Percentiles rank a stretch among this genome's conserved stretches.
phyloP scores from a whole-genome alignment of 2,797 vertebrate species.

The Lophotriccus pileatus region DNA sequence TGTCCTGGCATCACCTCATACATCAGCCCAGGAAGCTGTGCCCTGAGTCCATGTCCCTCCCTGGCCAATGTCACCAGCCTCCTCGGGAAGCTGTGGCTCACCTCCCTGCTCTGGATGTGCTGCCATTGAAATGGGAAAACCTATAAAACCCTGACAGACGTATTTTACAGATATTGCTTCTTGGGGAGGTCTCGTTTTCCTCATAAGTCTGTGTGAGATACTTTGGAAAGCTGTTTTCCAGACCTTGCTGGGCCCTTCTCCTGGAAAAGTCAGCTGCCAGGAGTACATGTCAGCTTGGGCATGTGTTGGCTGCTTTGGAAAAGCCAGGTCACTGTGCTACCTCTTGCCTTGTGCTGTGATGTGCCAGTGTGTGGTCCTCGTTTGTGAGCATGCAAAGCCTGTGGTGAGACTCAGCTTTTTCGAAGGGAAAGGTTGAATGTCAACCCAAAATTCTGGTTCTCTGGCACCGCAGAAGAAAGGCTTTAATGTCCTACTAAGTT shows the following conservation, averaged over 20 bases:
- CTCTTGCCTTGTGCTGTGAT: not conserved
- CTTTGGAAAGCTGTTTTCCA: not conserved
- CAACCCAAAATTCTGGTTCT: not conserved
- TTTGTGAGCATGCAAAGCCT: not conserved
- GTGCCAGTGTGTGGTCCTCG: fast-evolving
- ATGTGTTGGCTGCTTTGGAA: fast-evolving
- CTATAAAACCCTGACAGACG: not conserved
- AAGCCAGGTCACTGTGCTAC: not conserved
- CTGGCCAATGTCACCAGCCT: not conserved
- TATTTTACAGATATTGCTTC: not conserved
- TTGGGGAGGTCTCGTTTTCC: not conserved
- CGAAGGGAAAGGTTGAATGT: not conserved
- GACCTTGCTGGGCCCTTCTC: not conserved
- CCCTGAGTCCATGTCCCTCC: not conserved
- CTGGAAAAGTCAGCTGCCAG: not conserved
- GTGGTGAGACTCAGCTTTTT: not conserved
- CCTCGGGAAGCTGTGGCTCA: not conserved
- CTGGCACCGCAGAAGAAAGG: not conserved
- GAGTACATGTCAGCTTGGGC: not conserved
- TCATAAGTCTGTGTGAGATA: not conserved
- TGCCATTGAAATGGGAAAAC: not conserved
- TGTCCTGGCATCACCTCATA: not conserved
- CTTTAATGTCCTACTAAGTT: not conserved
- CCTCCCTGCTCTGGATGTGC: not conserved
- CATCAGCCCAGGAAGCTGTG: not conserved